Conservation (phyloP, 2,797 vertebrate genomes). For the Crocodylus rhombifer region DNA sequence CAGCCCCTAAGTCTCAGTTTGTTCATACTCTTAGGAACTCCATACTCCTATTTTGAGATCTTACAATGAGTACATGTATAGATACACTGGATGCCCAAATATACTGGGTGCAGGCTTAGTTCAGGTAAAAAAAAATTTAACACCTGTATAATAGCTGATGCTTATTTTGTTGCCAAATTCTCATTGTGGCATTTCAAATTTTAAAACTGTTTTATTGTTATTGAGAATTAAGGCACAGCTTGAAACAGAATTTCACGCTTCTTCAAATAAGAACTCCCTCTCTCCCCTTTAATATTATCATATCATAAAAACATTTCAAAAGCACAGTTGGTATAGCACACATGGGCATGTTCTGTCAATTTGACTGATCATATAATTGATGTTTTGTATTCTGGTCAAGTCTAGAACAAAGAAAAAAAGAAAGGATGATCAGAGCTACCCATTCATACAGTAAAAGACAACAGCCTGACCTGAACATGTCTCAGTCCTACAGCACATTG, state of each 20-base stretch:
- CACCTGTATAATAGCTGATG: background rate
- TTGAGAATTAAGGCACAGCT: background rate
- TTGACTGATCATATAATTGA: background rate
- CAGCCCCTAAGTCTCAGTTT: too few relatives aligned
- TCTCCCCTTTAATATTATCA: background rate
- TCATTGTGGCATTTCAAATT: background rate
- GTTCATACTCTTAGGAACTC: background rate
- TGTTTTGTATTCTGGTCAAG: background rate
- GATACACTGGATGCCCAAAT: background rate
- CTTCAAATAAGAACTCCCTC: background rate
- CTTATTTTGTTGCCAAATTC: background rate
- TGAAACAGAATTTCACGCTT: background rate
- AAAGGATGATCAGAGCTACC: background rate
- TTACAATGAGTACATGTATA: too few relatives aligned
- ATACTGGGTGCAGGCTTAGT: background rate
- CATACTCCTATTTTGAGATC: background rate
- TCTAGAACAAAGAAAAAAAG: background rate
- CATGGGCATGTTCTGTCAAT: rapidly evolving
- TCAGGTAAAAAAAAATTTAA: background rate
- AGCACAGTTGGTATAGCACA: background rate
- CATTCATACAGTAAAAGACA: background rate
- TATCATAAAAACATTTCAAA: background rate
- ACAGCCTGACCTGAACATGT: background rate
- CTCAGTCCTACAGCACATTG: background rate
- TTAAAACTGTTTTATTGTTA: background rate